Conservation (phyloP, 2,797 vertebrate genomes). For the Mustela erminea region DNA sequence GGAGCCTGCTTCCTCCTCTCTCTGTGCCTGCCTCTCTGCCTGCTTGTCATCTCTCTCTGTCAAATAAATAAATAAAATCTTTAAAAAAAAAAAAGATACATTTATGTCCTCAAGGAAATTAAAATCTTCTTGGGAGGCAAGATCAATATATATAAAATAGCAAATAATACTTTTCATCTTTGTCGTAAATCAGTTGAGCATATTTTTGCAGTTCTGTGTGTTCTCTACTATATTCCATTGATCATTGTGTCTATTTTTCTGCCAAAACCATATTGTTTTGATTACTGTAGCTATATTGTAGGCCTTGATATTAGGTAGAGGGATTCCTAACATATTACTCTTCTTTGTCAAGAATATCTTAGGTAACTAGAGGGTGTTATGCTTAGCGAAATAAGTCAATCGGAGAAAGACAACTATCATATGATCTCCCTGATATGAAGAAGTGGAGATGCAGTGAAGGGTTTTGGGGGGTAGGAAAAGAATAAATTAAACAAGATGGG, state of each 20-base stretch:
- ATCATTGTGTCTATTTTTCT: background rate
- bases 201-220: background rate
- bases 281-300: background rate
- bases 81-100: background rate
- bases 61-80: no score
- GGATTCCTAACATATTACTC: background rate
- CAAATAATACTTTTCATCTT: background rate
- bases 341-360: background rate
- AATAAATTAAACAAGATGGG: no score
- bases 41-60: no score
- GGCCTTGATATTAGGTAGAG: background rate
- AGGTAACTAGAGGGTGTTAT: background rate
- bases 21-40: no score
- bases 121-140: slow-evolving; percentile 13
- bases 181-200: slow-evolving; percentile 30
- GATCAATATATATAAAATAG: slow-evolving; percentile 38
- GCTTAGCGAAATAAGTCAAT: no score
- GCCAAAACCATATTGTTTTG: background rate
- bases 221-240: background rate
- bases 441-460: no score
- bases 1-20: no score
- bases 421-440: no score
- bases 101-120: slow-evolving; percentile 31
- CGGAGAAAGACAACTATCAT: no score
- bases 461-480: no score